Evolutionary conservation across 2,888 invertebrate genomes (phyloP), one percentile per base, ranked within the genome.

Genomic region (Lysandra bellargus): DNA sequence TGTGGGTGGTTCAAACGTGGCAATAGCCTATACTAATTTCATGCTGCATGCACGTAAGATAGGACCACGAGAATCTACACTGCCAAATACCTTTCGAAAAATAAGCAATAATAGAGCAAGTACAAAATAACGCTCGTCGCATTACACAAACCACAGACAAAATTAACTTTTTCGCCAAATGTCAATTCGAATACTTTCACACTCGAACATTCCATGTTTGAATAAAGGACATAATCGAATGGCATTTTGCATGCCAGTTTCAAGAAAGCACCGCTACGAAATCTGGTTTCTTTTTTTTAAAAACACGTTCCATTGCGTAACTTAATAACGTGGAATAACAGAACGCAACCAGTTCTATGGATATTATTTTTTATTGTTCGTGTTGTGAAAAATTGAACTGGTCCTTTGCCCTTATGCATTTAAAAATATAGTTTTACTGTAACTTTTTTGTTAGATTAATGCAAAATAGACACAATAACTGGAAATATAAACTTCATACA

Each of bases 231-330:
- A 81, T 77, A 80, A 81, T 75, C 74, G 77, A 79, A 79, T 79
- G 82, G 80, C 82, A 82, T 82, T 84, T 83, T 80, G 85, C 85
- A 85, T 86, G 87, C 85, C 82, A 84, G 85, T 86, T 85, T 84
- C 85, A 87, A 86, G 86, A 89, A 90, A 88, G 86, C 85, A 84
- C 84, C 81, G 84, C 84, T 83, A 85, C 80, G 80, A 85, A 88
- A 87, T 88, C 89, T 87, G 89, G 90, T 91, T 91, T 89, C 88
- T 87, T 89, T 89, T 89, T 57, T 87, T 88, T 86, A 86, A 85
- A 85, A 83, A 84, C 85, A 83, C 83, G 85, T 85, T 85, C 79
- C 80, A 83, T 90, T 90, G 88, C 88, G 89, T 88, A 90, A 90
- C 86, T 81, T 82, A 83, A 85, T 84, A 83, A 84, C 82, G 83